These are phyloP conservation scores for Caenorhabditis briggsae DNA, from an alignment of 1,140 invertebrate genomes.

Conservation along the genomic window DNA sequence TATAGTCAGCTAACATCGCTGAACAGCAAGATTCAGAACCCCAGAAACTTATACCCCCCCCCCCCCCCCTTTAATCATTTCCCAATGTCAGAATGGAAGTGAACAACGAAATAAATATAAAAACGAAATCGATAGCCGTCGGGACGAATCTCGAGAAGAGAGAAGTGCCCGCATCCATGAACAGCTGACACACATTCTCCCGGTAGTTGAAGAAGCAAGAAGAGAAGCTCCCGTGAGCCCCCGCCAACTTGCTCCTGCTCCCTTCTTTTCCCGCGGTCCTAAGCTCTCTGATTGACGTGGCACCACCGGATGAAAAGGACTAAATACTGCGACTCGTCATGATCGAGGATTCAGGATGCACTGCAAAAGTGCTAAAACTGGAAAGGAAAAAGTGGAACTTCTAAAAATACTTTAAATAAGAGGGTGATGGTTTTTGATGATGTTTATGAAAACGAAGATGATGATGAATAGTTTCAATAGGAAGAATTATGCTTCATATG, in stretches of 20 bases:
- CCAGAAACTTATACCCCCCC: conserved; percentile 1
- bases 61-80: neutral
- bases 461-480: neutral
- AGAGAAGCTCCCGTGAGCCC: conserved; percentile 25
- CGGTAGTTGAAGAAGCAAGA: conserved; percentile 2
- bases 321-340: neutral
- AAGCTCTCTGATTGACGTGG: conserved; percentile 35
- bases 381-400: neutral
- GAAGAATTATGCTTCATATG: neutral
- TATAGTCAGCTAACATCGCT: too few relatives aligned
- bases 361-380: conserved; percentile 9
- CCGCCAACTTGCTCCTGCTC: conserved; percentile 7
- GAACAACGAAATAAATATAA: conserved; percentile 55
- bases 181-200: conserved; percentile 38
- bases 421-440: neutral
- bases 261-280: conserved; percentile 1
- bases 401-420: conserved; percentile 29
- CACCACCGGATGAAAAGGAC: conserved; percentile 18
- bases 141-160: conserved; percentile 38
- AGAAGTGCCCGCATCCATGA: conserved; percentile 43
- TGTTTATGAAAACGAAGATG: neutral
- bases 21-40: neutral
- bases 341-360: conserved; percentile 7
- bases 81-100: conserved; percentile 6
- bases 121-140: conserved; percentile 49